phyloP scores from a whole-genome alignment of 1,140 invertebrate genomes.

The Bradynema listronoti region DNA sequence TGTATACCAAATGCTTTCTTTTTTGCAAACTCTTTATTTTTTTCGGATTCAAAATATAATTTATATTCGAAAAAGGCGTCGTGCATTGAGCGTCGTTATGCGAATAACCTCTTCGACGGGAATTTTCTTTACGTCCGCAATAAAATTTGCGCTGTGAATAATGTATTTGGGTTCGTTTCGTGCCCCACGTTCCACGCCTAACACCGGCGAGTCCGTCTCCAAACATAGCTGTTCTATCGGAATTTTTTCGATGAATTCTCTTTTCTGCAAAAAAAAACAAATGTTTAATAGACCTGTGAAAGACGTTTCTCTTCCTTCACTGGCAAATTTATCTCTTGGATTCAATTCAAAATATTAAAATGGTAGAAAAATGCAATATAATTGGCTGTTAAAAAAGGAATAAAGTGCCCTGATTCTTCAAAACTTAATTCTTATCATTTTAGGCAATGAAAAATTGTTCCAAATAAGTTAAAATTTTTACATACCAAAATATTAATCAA shows the following conservation, averaged over 20 bases:
- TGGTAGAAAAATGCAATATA: too few relatives aligned
- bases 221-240: conserved; percentile 39
- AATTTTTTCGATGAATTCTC: conserved; percentile 16
- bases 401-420: not conserved
- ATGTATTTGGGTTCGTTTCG: conserved; percentile 59
- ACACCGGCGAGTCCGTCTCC: conserved; percentile 46
- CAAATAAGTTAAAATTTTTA: not conserved
- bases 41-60: too few relatives aligned
- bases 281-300: not conserved
- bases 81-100: conserved; percentile 58
- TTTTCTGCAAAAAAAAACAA: conserved; percentile 25
- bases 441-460: not conserved
- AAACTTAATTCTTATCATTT: not conserved
- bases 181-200: conserved; percentile 32
- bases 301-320: not conserved
- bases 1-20: too few relatives aligned
- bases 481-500: too few relatives aligned
- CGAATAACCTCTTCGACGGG: conserved; percentile 48
- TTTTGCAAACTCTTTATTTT: too few relatives aligned
- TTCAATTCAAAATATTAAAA: too few relatives aligned
- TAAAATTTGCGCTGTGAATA: conserved; percentile 58
- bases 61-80: too few relatives aligned
- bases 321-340: not conserved
- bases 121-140: conserved; percentile 58
- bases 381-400: not conserved